Conservation (phyloP, 2,113 vertebrate genomes). For the Ascaphus truei region DNA sequence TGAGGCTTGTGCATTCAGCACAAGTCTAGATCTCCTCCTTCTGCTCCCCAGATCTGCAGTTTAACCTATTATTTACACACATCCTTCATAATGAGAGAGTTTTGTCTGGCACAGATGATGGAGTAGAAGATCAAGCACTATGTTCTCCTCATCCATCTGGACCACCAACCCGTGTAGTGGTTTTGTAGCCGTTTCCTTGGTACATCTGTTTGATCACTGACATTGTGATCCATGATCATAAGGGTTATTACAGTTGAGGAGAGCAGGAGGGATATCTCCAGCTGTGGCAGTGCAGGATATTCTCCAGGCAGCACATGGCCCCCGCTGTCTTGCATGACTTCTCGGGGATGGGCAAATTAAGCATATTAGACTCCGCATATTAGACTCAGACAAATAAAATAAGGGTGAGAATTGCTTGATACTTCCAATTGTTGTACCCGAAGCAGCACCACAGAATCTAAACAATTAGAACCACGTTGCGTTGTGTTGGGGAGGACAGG, state of each 20-base stretch:
- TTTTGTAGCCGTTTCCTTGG: no score
- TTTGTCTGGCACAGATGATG: background rate
- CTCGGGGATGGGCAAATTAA: background rate
- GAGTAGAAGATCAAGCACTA: constrained; percentile 14
- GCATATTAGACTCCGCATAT: background rate
- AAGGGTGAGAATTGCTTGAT: no score
- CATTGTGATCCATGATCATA: constrained; percentile 17
- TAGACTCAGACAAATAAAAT: constrained; percentile 8
- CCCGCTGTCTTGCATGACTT: background rate
- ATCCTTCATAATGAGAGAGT: background rate
- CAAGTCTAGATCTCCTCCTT: background rate
- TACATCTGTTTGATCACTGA: constrained; percentile 33
- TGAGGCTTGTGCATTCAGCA: background rate
- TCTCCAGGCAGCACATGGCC: constrained; percentile 1
- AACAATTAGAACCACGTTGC: no score
- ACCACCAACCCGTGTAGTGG: constrained; percentile 11
- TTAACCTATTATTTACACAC: background rate
- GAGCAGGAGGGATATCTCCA: constrained; percentile 14
- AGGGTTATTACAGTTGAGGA: background rate
- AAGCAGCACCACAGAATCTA: no score
- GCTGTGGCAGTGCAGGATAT: constrained; percentile 3
- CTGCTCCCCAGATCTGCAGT: background rate
- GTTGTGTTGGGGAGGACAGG: no score
- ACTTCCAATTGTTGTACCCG: no score
- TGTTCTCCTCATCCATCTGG: constrained; percentile 30